Percentiles rank a stretch among this genome's conserved stretches.
phyloP scores from a whole-genome alignment of 2,797 vertebrate genomes.

The Odontamblyopus rebecca region DNA sequence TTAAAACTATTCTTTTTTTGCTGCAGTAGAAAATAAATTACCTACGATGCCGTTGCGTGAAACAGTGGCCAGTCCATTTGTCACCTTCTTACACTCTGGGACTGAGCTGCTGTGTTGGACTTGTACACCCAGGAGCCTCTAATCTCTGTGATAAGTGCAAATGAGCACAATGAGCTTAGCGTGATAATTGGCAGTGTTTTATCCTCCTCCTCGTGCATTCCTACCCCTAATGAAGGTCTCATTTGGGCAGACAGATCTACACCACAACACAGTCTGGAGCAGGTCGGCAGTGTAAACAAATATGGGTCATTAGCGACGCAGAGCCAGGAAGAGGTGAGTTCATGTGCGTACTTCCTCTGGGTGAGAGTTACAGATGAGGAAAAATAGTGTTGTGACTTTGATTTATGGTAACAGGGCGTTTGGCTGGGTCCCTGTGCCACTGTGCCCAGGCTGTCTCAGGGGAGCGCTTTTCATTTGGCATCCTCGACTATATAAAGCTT shows the following conservation, averaged over 20 bases:
- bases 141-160: conserved; percentile 67
- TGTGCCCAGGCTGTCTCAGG: conserved; percentile 51
- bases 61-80: conserved; percentile 41
- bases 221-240: conserved; percentile 60
- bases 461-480: conserved; percentile 57
- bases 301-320: conserved; percentile 71
- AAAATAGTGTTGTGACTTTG: conserved; percentile 71
- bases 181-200: conserved; percentile 57
- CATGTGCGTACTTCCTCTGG: conserved; percentile 48
- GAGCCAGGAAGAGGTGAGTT: conserved; percentile 53
- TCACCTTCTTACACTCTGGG: conserved; percentile 17
- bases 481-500: not conserved
- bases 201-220: conserved; percentile 16
- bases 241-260: conserved; percentile 60
- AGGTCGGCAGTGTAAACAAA: conserved; percentile 72
- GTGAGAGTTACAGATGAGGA: conserved; percentile 70
- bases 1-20: too few relatives aligned
- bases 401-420: conserved; percentile 71
- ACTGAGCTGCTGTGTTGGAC: conserved; percentile 47
- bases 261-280: conserved; percentile 61
- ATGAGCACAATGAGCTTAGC: conserved; percentile 73
- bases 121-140: conserved; percentile 55
- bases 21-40: conserved; percentile 17
- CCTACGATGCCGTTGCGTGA: conserved; percentile 35
- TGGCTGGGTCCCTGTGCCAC: conserved; percentile 57